Evolutionary conservation across 1,140 invertebrate genomes (phyloP).

Genomic region (Acromyrmex charruanus): DNA sequence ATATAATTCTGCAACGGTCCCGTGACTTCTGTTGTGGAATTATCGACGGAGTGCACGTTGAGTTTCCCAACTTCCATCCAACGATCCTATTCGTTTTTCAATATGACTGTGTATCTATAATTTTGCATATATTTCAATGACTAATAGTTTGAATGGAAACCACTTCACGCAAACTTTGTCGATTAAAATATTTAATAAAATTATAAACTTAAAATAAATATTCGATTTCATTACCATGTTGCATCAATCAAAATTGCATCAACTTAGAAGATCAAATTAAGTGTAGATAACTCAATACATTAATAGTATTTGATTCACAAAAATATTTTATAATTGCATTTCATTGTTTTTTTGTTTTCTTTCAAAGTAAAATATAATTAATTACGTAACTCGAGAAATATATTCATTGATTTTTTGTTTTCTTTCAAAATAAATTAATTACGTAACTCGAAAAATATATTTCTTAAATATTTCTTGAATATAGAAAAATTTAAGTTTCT

Average conservation of each 20-base stretch:
- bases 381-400: background rate
- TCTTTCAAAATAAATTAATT: background rate
- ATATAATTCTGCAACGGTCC: background rate
- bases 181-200: background rate
- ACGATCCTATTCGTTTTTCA: constrained; percentile 7
- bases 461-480: background rate
- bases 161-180: background rate
- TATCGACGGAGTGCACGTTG: constrained; percentile 27
- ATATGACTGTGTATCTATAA: too few relatives aligned
- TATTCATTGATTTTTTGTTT: background rate
- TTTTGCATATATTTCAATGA: background rate
- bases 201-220: background rate
- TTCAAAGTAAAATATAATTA: background rate
- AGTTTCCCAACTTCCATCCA: constrained; percentile 17
- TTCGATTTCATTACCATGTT: constrained; percentile 1
- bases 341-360: background rate
- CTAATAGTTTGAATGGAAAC: constrained; percentile 2
- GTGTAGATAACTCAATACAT: background rate
- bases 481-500: background rate
- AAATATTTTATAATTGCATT: background rate
- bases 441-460: background rate
- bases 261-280: background rate
- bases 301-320: background rate
- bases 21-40: constrained; percentile 30
- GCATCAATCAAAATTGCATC: background rate